These are phyloP conservation scores for Neodiprion lecontei DNA, from an alignment of 1,140 invertebrate genomes.

Conservation along the genomic window DNA sequence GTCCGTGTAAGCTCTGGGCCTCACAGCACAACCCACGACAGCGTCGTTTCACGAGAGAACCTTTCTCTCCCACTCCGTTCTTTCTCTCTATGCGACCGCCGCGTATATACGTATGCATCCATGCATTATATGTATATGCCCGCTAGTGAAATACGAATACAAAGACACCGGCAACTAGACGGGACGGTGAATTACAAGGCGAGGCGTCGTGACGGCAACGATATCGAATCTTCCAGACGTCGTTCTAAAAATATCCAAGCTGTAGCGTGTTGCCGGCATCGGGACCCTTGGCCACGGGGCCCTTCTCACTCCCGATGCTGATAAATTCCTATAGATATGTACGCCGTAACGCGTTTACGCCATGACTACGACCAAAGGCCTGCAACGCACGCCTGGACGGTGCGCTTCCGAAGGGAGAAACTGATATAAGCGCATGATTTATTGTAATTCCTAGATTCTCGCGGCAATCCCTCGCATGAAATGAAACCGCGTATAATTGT, in stretches of 20 bases:
- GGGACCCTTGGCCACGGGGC: neutral
- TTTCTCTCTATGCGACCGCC: neutral
- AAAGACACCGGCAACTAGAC: neutral
- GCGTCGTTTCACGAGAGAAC: neutral
- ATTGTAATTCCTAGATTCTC: neutral
- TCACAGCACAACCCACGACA: neutral
- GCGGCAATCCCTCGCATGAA: neutral
- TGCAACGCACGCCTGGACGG: neutral
- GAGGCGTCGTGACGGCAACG: neutral
- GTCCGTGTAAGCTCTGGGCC: conserved; percentile 6
- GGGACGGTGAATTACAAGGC: conserved; percentile 13
- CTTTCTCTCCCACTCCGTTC: neutral
- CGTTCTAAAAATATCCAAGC: conserved; percentile 7
- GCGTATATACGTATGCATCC: neutral
- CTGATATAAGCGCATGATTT: neutral
- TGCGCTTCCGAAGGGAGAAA: neutral
- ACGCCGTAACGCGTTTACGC: neutral
- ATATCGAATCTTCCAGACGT: conserved; percentile 12
- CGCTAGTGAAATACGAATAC: neutral
- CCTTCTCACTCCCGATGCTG: conserved; percentile 1
- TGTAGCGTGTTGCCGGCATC: neutral
- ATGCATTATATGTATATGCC: neutral
- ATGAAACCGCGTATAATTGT: neutral
- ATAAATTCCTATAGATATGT: neutral
- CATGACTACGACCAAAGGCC: neutral